These are phyloP conservation scores for Sebastes trivittatus DNA, from an alignment of 2,797 vertebrate genomes.

Conservation along the genomic window DNA sequence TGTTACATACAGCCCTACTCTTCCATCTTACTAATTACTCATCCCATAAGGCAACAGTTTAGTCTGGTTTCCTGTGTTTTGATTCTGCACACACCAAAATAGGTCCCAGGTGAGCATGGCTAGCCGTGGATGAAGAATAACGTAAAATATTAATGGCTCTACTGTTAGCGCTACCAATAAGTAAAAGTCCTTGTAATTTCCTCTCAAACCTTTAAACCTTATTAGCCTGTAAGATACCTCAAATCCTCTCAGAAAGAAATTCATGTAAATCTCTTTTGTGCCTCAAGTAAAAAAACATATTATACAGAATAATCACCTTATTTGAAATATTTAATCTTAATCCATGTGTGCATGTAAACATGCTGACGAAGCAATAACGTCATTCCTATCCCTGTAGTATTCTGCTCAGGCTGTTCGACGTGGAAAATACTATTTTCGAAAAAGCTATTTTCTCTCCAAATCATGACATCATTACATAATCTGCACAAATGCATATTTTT, in stretches of 20 bases:
- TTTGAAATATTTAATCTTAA: background rate
- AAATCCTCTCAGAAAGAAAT: background rate
- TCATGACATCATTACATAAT: background rate
- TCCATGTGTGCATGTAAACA: background rate
- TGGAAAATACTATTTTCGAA: background rate
- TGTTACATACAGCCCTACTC: background rate
- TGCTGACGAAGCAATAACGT: background rate
- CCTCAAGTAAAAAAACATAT: background rate
- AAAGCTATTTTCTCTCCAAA: background rate
- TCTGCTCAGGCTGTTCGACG: background rate
- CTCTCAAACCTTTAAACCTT: background rate
- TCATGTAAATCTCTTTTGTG: background rate
- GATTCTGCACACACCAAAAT: background rate
- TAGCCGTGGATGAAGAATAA: background rate
- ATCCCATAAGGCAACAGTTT: background rate
- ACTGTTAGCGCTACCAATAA: background rate
- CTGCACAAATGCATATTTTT: background rate
- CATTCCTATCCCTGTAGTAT: background rate
- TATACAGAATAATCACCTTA: background rate
- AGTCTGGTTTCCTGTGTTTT: background rate
- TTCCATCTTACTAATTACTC: background rate
- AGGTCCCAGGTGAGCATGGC: slow-evolving; percentile 2
- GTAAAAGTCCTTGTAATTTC: background rate
- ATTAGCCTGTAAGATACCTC: background rate
- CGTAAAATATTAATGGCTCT: background rate